Base-by-base conservation (phyloP, 2,888 invertebrate species). In the Chorisops tibialis region DNA sequence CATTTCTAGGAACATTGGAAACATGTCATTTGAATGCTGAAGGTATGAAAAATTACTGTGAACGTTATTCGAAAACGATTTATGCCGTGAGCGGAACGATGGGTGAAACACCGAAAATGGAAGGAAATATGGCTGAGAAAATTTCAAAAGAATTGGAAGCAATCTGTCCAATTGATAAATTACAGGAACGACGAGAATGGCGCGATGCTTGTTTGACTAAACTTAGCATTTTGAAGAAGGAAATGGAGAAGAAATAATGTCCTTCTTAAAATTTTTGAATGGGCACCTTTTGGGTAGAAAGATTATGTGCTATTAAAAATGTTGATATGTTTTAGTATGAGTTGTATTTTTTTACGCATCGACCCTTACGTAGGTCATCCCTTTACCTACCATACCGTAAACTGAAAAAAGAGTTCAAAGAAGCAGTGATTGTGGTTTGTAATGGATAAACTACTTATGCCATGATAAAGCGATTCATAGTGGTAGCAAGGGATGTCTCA, bases 1-100 rank as follows among this genome's bases (percentile, higher is more conserved):
- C 96, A 6, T 97, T 97, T 79, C 82, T 96, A 63, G 98, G 98
- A 3, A 90, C 95, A 0, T 79, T 96, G 66, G 96, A 96, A 81
- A 94, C 95, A 0, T 91, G 93, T 0, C 96, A 96, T 78, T 82
- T 97, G 63, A 98, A 98, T 75, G 96, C 96, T 11, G 91, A 93
- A 78, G 95, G 95, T 80, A 83, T 83, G 82, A 72, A 77, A 60
- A 84, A 79, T 67, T 85, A 85, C 64, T 82, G 83, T 62, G 85
- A 85, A 70, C 81, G 85, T 76, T 85, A 85, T 68, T 80, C 83
- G 2, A 81, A 84, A 6, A 83, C 84, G 4, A 85, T 85, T 51
- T 72, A 83, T 71, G 80, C 73, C 19, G 84, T 85, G 0, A 89
- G 90, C 71, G 79, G 85, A 71, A 89, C 89, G 0, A 88, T 91